These are phyloP conservation scores for Muricea muricata DNA, from an alignment of 92 coral and sea anemone genomes.

Conservation along the genomic window DNA sequence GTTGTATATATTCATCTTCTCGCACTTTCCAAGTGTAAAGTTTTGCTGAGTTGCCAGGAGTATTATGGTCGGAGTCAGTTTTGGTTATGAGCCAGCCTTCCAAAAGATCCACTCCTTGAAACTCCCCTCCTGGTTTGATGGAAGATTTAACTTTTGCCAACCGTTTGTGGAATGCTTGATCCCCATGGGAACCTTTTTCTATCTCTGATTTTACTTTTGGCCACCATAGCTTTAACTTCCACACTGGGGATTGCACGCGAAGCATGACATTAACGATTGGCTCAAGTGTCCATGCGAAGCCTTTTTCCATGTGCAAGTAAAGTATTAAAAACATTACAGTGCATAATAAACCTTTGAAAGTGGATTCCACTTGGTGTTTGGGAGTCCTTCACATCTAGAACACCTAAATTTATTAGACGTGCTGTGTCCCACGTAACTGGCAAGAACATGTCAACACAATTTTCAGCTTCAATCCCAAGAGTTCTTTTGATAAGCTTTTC, in stretches of 20 bases:
- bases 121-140: slow-evolving; percentile 35
- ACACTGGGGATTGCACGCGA: slow-evolving; percentile 53
- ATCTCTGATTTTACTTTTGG: slow-evolving; percentile 34
- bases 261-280: slow-evolving; percentile 44
- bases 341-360: slow-evolving; percentile 3
- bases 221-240: slow-evolving; percentile 49
- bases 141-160: slow-evolving; percentile 22
- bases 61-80: slow-evolving; percentile 16
- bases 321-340: not conserved
- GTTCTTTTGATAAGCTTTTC: slow-evolving; percentile 21
- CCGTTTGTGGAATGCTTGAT: slow-evolving; percentile 36
- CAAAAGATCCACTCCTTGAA: slow-evolving; percentile 37
- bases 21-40: slow-evolving; percentile 44
- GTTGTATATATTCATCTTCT: slow-evolving; percentile 36
- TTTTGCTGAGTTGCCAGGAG: slow-evolving; percentile 13
- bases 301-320: slow-evolving; percentile 9
- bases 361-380: slow-evolving; percentile 6
- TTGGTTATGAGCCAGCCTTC: slow-evolving; percentile 39
- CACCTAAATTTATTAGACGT: slow-evolving; percentile 8
- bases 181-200: slow-evolving; percentile 36
- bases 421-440: not conserved
- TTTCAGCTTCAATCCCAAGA: slow-evolving; percentile 1
- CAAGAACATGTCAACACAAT: not conserved
- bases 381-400: slow-evolving; percentile 1
- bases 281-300: slow-evolving; percentile 17